A percentile compares a stretch with the other conserved stretches of the same genome.
phyloP scores from a whole-genome alignment of 2,888 invertebrate species.

The Tipula helvola region DNA sequence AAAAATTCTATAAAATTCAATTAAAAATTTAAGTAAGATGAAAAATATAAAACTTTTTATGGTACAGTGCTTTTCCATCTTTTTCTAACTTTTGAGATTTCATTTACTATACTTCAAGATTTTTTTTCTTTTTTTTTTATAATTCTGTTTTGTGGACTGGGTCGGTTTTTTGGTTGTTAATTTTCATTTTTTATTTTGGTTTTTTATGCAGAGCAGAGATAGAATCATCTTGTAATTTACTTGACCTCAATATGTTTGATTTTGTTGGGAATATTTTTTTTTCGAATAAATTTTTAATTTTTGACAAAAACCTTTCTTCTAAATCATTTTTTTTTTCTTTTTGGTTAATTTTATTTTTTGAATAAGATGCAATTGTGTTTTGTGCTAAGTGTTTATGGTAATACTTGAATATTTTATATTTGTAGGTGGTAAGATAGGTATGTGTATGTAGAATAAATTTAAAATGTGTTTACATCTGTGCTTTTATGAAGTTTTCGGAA shows the following conservation, averaged over 20 bases:
- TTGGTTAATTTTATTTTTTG: not conserved
- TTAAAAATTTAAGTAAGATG: not conserved
- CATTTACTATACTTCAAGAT: not conserved
- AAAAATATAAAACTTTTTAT: not conserved
- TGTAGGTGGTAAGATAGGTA: not conserved
- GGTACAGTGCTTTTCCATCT: not conserved
- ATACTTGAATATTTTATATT: not conserved
- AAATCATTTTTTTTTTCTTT: not conserved
- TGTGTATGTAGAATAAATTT: too few relatives aligned
- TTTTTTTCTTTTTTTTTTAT: too few relatives aligned
- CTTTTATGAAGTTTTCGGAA: too few relatives aligned
- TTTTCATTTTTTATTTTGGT: not conserved
- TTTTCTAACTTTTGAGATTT: not conserved
- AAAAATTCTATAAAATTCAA: not conserved
- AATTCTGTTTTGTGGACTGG: too few relatives aligned
- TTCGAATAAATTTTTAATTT: not conserved
- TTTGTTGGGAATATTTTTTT: not conserved
- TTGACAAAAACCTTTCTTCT: not conserved
- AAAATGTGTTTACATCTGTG: too few relatives aligned
- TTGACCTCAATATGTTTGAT: not conserved
- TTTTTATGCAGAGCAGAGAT: not conserved
- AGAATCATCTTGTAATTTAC: not conserved
- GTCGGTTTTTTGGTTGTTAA: too few relatives aligned
- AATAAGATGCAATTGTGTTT: not conserved
- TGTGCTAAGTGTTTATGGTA: not conserved